Conservation (phyloP, 2,888 invertebrate species). For the Malthinus seriepunctatus region DNA sequence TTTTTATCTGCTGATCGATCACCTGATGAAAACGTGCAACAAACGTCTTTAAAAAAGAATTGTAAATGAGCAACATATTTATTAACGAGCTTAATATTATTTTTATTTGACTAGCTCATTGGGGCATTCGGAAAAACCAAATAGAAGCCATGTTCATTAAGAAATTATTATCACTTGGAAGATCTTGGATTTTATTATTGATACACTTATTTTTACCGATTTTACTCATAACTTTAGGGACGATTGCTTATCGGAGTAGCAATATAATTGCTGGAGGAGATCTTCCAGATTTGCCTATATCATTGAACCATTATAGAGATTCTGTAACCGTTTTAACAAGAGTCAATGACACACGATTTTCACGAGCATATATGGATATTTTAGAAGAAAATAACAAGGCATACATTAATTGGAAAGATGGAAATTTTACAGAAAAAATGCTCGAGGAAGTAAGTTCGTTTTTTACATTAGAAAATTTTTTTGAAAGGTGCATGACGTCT, state of each 20-base stretch:
- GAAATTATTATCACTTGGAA: constrained; percentile 53
- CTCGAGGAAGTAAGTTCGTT: not conserved
- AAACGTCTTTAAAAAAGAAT: no score
- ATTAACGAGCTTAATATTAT: no score
- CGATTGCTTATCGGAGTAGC: constrained; percentile 42
- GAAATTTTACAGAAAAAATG: not conserved
- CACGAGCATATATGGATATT: not conserved
- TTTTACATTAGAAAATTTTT: no score
- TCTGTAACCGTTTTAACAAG: not conserved
- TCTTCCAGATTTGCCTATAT: not conserved
- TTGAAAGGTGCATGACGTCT: no score
- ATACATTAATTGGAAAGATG: not conserved
- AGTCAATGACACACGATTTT: not conserved
- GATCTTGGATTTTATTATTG: constrained; percentile 68
- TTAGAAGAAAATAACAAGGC: not conserved
- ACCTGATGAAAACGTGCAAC: no score
- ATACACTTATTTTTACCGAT: constrained; percentile 73
- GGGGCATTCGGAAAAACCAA: constrained; percentile 44
- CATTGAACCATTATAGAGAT: not conserved
- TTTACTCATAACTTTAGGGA: constrained; percentile 63
- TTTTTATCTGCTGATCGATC: no score
- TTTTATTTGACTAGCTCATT: no score
- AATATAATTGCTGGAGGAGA: not conserved
- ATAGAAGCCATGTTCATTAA: constrained; percentile 53
- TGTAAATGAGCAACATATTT: no score